These are phyloP conservation scores for Toxotes chatareus DNA, from an alignment of 2,113 vertebrate genomes.

Conservation along the genomic window DNA sequence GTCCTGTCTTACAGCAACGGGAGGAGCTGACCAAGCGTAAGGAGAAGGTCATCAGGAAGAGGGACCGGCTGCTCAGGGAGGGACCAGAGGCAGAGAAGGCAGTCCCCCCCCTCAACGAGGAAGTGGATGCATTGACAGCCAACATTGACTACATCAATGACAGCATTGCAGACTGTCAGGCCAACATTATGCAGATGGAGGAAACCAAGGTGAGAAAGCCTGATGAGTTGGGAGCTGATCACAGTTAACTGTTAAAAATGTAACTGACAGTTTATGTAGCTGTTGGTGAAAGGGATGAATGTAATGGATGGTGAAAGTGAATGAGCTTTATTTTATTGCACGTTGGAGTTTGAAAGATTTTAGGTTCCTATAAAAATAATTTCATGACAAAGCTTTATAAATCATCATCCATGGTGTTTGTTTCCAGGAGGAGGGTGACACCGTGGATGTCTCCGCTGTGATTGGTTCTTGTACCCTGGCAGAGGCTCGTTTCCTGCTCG, in stretches of 20 bases:
- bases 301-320: background rate
- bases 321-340: background rate
- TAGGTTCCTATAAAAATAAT: too few relatives aligned
- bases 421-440: conserved; percentile 93
- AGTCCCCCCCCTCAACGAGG: conserved; percentile 88
- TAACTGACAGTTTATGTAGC: background rate
- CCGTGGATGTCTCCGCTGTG: conserved; percentile 91
- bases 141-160: conserved; percentile 99
- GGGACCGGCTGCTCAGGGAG: conserved; percentile 88
- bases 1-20: conserved; percentile 87
- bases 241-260: background rate
- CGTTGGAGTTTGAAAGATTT: too few relatives aligned
- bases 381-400: too few relatives aligned
- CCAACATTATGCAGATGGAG: conserved; percentile 98
- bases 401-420: background rate
- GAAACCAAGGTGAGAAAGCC: conserved; percentile 90
- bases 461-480: conserved; percentile 93
- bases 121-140: conserved; percentile 91
- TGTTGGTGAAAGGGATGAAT: background rate
- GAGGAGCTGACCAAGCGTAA: conserved; percentile 96
- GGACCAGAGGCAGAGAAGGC: conserved; percentile 88
- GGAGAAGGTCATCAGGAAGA: conserved; percentile 91
- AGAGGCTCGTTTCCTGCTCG: conserved; percentile 94
- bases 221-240: background rate
- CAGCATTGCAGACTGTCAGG: conserved; percentile 96